Evolutionary conservation across 2,113 vertebrate genomes (phyloP), one percentile per base, ranked within the genome.

Genomic region (Perca schrenkii): DNA sequence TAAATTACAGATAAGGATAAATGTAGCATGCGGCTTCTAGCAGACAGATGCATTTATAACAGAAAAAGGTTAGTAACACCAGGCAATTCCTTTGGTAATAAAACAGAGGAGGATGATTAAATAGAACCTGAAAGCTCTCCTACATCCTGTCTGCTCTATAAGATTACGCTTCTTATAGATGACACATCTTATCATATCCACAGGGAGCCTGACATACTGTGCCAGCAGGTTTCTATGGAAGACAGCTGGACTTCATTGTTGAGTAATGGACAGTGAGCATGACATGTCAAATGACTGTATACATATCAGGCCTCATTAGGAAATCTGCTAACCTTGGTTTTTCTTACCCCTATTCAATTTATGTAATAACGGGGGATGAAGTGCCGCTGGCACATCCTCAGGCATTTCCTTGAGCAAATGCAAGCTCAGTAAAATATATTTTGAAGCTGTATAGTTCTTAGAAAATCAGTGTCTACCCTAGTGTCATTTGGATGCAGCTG

Each of bases 331-430:
- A 86, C 61, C 54, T 69, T 17, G 34, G 43, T 46, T 72, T 88
- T 86, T 86, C n/a, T 52, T 58, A 28, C 60, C 16, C 56, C 73
- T 74, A 64, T 72, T 75, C 72, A 74, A 83, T 40, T 11, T 57
- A 70, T 60, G 66, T 84, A 78, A 79, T 82, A 81, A 74, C 52
- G 22, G 31, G 22, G 28, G 71, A 57, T 83, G 28, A 84, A 78
- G 8, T 58, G 71, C 84, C 21, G 28, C 47, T 66, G 86, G 92
- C 84, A 60, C n/a, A 25, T 83, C 89, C 88, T 80, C 64, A 36
- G 88, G 89, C 84, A 46, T 85, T 81, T 90, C 89, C 75, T 60
- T 25, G 22, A 84, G 90, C 84, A 87, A 83, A 79, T 88, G 84
- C 89, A 88, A 91, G 74, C 83, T 86, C 80, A 68, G 80, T 69